A percentile compares a stretch with the other conserved stretches of the same genome.
phyloP scores from a whole-genome alignment of 1,140 invertebrate species.

The Achroia grisella region DNA sequence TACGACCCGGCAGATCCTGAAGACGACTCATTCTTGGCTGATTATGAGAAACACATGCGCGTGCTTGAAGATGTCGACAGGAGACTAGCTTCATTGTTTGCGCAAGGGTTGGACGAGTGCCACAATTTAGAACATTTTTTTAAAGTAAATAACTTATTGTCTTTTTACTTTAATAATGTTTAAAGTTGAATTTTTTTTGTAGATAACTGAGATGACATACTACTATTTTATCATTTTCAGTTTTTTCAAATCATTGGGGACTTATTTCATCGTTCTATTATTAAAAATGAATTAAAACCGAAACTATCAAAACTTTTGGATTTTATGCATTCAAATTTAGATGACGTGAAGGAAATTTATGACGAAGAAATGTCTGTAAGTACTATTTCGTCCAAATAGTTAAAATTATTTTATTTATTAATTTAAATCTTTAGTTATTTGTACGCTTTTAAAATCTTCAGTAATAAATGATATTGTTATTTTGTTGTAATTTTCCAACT shows the following conservation, averaged over 20 bases:
- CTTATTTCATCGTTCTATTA: conserved; percentile 81
- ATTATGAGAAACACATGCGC: conserved; percentile 76
- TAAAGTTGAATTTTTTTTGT: too few relatives aligned
- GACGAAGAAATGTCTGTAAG: conserved; percentile 65
- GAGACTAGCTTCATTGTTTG: conserved; percentile 83
- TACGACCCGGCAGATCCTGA: conserved; percentile 75
- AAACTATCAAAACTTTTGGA: conserved; percentile 45
- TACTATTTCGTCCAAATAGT: too few relatives aligned
- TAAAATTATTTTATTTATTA: too few relatives aligned
- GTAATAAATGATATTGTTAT: too few relatives aligned
- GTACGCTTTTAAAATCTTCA: too few relatives aligned
- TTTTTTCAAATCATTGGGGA: conserved; percentile 83
- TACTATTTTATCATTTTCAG: conserved; percentile 68
- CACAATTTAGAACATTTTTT: conserved; percentile 78
- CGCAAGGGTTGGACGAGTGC: conserved; percentile 85
- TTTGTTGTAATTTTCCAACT: too few relatives aligned
- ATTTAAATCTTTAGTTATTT: too few relatives aligned
- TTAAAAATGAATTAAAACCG: conserved; percentile 75
- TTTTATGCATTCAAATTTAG: conserved; percentile 79
- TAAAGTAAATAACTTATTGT: conserved; percentile 65
- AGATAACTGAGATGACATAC: too few relatives aligned
- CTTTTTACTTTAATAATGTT: not conserved
- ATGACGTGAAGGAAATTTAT: conserved; percentile 76
- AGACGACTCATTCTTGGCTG: conserved; percentile 77
- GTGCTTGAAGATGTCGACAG: conserved; percentile 80